A percentile compares a stretch with the other conserved stretches of the same genome.
Evolutionary conservation across 2,113 vertebrate genomes (phyloP).

Genomic region (Axis porcinus): DNA sequence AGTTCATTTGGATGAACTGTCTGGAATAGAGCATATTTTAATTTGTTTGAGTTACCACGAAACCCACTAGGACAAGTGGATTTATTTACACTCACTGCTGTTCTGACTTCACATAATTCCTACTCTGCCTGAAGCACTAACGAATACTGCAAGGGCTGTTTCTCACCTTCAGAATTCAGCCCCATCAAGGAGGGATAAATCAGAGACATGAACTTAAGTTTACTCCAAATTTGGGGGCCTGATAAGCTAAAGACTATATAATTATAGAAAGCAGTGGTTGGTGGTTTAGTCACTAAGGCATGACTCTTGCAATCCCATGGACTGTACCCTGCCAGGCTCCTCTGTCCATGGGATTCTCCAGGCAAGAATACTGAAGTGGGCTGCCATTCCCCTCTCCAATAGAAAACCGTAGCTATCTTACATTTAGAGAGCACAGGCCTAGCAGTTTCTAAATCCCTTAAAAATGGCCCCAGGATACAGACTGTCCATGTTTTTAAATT

Average conservation of each 20-base stretch:
- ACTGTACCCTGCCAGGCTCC: neutral
- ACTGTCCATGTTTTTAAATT: neutral
- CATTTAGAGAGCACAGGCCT: neutral
- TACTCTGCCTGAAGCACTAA: neutral
- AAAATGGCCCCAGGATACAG: neutral
- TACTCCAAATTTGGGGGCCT: neutral
- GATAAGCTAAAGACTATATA: neutral
- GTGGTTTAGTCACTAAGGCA: neutral
- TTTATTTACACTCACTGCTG: constrained; percentile 13
- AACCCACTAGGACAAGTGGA: neutral
- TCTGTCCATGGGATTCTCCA: neutral
- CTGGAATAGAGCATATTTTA: neutral
- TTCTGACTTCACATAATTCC: neutral
- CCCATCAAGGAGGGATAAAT: neutral
- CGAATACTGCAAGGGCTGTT: neutral
- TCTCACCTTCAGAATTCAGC: neutral
- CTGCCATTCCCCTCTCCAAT: neutral
- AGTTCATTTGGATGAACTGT: neutral
- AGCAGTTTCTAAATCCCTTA: neutral
- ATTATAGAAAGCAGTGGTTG: neutral
- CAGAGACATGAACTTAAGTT: neutral
- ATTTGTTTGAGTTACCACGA: neutral
- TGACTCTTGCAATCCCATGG: neutral
- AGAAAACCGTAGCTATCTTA: neutral
- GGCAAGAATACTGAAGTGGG: neutral